phyloP scores from a whole-genome alignment of 2,797 vertebrate species.

The Clarias pachynema region DNA sequence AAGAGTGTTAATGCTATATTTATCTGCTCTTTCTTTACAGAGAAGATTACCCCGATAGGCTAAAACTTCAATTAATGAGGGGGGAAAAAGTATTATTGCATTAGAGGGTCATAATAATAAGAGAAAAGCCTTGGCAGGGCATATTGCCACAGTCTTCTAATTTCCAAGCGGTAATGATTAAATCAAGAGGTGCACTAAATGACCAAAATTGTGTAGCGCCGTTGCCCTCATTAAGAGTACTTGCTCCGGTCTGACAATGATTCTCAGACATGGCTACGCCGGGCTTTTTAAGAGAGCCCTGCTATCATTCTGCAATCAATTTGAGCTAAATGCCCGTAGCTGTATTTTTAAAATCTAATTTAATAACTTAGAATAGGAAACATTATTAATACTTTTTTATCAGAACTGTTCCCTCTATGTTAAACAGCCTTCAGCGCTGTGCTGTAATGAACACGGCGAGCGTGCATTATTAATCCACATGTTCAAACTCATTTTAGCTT shows the following conservation, averaged over 20 bases:
- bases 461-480: slow-evolving; percentile 97
- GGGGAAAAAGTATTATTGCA: slow-evolving; percentile 69
- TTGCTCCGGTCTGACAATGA: slow-evolving; percentile 66
- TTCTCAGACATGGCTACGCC: slow-evolving; percentile 61
- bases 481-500: slow-evolving; percentile 94
- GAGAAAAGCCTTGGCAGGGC: slow-evolving; percentile 58
- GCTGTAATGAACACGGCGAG: slow-evolving; percentile 95
- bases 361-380: slow-evolving; percentile 99
- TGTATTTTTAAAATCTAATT: slow-evolving; percentile 99
- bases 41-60: slow-evolving; percentile 72
- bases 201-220: slow-evolving; percentile 70
- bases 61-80: slow-evolving; percentile 72
- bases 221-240: slow-evolving; percentile 74
- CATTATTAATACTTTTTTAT: slow-evolving; percentile 99
- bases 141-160: slow-evolving; percentile 69
- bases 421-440: slow-evolving; percentile 99
- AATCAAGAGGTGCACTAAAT: slow-evolving; percentile 76
- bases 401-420: slow-evolving; percentile 95
- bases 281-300: slow-evolving; percentile 81
- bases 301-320: slow-evolving; percentile 97
- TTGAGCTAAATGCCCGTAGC: slow-evolving; percentile 96
- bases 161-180: slow-evolving; percentile 72
- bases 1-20: slow-evolving; percentile 72
- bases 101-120: slow-evolving; percentile 68
- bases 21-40: slow-evolving; percentile 68